Evolutionary conservation across 1,140 invertebrate species (phyloP).

Genomic region (Apis cerana): DNA sequence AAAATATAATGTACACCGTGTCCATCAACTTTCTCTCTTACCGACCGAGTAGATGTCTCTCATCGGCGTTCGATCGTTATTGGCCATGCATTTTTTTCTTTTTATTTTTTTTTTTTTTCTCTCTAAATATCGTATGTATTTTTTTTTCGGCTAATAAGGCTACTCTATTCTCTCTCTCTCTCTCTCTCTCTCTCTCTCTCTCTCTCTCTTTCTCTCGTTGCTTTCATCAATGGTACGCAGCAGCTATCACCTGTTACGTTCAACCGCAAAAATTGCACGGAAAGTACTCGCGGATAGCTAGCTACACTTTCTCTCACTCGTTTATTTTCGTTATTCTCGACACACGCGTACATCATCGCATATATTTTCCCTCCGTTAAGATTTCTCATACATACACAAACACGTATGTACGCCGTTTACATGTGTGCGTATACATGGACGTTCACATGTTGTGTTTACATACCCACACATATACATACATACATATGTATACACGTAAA

Average conservation of each 20-base stretch:
- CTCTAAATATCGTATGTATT: neutral
- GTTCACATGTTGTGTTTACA: neutral
- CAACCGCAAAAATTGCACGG: slow-evolving; percentile 12
- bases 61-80: slow-evolving; percentile 2
- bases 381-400: slow-evolving; percentile 3
- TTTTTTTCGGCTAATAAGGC: neutral
- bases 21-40: neutral
- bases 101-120: neutral
- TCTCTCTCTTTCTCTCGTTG: neutral
- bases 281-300: neutral
- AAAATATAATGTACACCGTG: neutral
- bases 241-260: neutral
- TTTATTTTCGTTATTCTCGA: neutral
- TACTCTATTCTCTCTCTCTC: neutral
- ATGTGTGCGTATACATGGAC: slow-evolving; percentile 28
- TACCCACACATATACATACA: neutral
- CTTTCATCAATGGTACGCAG: neutral
- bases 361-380: neutral
- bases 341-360: slow-evolving; percentile 3
- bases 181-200: neutral
- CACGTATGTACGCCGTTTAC: slow-evolving; percentile 6
- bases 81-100: neutral
- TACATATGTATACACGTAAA: slow-evolving; percentile 1
- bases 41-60: no score
- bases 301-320: neutral